These are phyloP conservation scores for Strigops habroptila DNA, from an alignment of 2,113 vertebrate genomes.

Conservation along the genomic window DNA sequence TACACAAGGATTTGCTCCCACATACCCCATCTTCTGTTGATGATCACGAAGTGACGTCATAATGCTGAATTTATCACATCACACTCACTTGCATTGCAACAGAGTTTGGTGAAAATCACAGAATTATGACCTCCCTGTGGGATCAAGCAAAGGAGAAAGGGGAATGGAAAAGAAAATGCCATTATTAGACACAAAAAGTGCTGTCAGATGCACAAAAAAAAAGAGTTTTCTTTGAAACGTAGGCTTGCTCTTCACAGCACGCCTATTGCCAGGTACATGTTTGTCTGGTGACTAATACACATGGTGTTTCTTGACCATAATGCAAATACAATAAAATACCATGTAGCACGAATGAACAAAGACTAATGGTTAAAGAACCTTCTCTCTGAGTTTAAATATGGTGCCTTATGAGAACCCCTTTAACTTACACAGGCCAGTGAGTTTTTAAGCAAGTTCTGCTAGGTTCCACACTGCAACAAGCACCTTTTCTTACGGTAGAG, in stretches of 20 bases:
- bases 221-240: background rate
- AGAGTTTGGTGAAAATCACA: conserved; percentile 69
- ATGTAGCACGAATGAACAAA: background rate
- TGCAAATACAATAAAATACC: background rate
- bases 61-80: conserved; percentile 69
- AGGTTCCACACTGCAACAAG: background rate
- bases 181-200: conserved; percentile 56
- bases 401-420: background rate
- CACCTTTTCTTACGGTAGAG: background rate
- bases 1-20: conserved; percentile 42
- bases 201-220: conserved; percentile 24
- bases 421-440: background rate
- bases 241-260: conserved; percentile 9
- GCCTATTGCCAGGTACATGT: background rate
- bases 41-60: conserved; percentile 62
- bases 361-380: background rate
- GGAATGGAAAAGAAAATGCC: conserved; percentile 59
- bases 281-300: background rate
- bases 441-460: background rate
- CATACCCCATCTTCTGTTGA: conserved; percentile 61
- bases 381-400: background rate
- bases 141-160: conserved; percentile 68
- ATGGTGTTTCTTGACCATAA: background rate
- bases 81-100: conserved; percentile 69
- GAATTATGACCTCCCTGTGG: conserved; percentile 68